Conservation (phyloP, 2,888 invertebrate species). For the Tetragonisca angustula region DNA sequence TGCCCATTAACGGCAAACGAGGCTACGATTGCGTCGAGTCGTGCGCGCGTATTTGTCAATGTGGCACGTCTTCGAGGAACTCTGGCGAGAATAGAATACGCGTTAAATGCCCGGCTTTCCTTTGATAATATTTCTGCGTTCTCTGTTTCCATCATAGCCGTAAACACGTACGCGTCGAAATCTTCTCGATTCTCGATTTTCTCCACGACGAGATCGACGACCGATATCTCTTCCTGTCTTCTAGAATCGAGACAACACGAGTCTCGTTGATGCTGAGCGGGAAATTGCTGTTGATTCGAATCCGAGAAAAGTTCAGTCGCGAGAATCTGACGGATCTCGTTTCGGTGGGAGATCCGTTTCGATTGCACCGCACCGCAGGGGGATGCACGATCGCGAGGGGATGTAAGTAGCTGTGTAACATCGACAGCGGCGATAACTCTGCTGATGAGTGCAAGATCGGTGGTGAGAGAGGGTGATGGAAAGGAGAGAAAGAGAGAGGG, state of each 20-base stretch:
- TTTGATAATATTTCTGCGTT: conserved; percentile 47
- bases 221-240: too few species aligned
- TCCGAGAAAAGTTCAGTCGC: background rate
- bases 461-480: conserved; percentile 37
- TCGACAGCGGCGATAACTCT: conserved; percentile 14
- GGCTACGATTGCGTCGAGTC: conserved; percentile 45
- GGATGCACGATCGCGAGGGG: conserved; percentile 22
- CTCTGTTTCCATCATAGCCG: too few species aligned
- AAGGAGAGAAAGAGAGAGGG: conserved; percentile 9
- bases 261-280: too few species aligned
- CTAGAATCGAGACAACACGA: too few species aligned
- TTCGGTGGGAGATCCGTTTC: background rate
- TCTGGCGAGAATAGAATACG: conserved; percentile 50
- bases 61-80: conserved; percentile 60
- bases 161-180: too few species aligned
- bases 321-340: background rate
- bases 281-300: background rate
- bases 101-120: conserved; percentile 36
- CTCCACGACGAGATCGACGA: too few species aligned
- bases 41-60: conserved; percentile 49
- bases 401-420: conserved; percentile 13
- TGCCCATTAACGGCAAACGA: conserved; percentile 57
- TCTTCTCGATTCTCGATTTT: too few species aligned
- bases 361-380: background rate
- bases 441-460: conserved; percentile 33